phyloP scores from a whole-genome alignment of 2,113 vertebrate species.

The Tupaia chinensis region DNA sequence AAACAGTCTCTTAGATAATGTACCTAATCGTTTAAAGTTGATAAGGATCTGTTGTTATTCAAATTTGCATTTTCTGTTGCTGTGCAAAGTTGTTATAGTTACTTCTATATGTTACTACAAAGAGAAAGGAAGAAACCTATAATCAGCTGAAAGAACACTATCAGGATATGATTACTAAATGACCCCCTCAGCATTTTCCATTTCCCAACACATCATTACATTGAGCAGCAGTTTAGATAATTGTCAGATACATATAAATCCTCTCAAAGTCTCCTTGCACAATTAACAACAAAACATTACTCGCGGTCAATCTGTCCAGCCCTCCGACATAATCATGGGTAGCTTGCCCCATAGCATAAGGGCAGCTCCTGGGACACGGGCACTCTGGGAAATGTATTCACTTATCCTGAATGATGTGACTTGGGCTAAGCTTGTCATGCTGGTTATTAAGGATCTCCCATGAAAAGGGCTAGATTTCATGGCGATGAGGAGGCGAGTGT shows the following conservation, averaged over 20 bases:
- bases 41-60: conserved; percentile 16
- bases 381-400: neutral
- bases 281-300: conserved; percentile 67
- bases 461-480: neutral
- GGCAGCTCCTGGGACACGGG: conserved; percentile 15
- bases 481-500: neutral
- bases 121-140: conserved; percentile 38
- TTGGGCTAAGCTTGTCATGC: neutral
- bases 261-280: conserved; percentile 51
- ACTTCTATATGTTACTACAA: conserved; percentile 47
- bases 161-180: conserved; percentile 73
- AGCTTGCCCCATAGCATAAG: neutral
- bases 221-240: conserved; percentile 76
- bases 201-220: conserved; percentile 75
- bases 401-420: neutral
- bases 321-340: conserved; percentile 41
- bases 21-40: conserved; percentile 20
- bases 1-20: conserved; percentile 30
- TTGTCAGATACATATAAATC: conserved; percentile 69
- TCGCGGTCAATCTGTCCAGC: conserved; percentile 36
- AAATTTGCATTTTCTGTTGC: conserved; percentile 57
- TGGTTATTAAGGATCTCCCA: neutral
- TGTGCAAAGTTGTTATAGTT: conserved; percentile 63
- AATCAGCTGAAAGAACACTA: conserved; percentile 71
- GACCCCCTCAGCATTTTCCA: conserved; percentile 75